phyloP scores from a whole-genome alignment of 2,888 invertebrate genomes.

The Labia minor region DNA sequence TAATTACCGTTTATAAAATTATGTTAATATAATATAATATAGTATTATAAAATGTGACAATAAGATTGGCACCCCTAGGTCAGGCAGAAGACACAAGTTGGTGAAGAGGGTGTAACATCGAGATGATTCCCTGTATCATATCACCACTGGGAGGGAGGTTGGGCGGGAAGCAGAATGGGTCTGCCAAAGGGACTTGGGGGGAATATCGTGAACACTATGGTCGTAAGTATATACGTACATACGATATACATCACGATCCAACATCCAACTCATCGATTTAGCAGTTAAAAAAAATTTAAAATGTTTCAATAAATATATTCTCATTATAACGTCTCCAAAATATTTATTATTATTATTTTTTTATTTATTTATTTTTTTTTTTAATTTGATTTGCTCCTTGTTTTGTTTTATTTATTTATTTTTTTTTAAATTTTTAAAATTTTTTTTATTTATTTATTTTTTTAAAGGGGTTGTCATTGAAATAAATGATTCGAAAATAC shows the following conservation, averaged over 20 bases:
- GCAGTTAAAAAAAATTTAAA: background rate
- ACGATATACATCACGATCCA: background rate
- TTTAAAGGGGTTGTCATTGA: background rate
- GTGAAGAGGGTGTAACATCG: background rate
- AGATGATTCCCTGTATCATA: constrained; percentile 5
- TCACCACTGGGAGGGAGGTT: background rate
- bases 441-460: background rate
- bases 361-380: background rate
- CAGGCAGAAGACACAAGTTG: constrained; percentile 7
- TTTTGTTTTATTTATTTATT: background rate
- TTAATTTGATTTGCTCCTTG: constrained; percentile 3
- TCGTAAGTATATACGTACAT: background rate
- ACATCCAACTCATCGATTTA: background rate
- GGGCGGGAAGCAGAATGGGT: too few species aligned
- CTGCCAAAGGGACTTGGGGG: background rate
- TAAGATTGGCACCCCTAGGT: background rate
- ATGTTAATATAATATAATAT: background rate
- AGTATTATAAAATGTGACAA: background rate
- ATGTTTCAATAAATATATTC: constrained; percentile 13
- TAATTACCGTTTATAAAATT: background rate
- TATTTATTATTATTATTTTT: background rate
- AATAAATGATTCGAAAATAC: background rate
- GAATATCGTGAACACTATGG: background rate
- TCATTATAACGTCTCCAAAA: constrained; percentile 13
- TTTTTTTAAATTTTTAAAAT: background rate